Percentiles rank a stretch among this genome's conserved stretches.
Conservation (phyloP, 2,888 invertebrate genomes). For the Drosophila monieri region DNA sequence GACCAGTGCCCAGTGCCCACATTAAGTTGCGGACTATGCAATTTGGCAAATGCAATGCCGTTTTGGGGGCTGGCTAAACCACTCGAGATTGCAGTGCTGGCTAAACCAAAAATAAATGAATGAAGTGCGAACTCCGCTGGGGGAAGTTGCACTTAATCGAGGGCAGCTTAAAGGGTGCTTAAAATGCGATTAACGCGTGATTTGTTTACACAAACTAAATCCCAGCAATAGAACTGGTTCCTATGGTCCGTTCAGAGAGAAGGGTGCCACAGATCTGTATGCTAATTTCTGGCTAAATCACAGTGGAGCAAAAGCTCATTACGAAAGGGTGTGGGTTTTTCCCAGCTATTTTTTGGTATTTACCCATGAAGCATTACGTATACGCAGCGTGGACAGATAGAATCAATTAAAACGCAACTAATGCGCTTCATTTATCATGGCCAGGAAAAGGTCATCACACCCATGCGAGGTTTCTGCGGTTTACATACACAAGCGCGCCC, state of each 20-base stretch:
- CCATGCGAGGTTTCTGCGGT: constrained; percentile 49
- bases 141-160: constrained; percentile 41
- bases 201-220: constrained; percentile 51
- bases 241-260: constrained; percentile 7
- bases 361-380: constrained; percentile 44
- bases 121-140: constrained; percentile 34
- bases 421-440: constrained; percentile 59
- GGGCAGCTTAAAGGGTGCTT: constrained; percentile 67
- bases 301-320: constrained; percentile 42
- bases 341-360: constrained; percentile 21
- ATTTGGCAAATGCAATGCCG: constrained; percentile 47
- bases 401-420: constrained; percentile 77
- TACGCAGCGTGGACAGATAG: constrained; percentile 41
- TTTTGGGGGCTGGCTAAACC: not conserved
- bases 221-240: constrained; percentile 19
- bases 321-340: not conserved
- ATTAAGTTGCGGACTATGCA: constrained; percentile 24
- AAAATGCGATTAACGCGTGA: constrained; percentile 71
- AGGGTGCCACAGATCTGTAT: constrained; percentile 41
- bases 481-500: not conserved
- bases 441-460: constrained; percentile 64
- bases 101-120: constrained; percentile 38
- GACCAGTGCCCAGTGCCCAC: not conserved
- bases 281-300: constrained; percentile 64
- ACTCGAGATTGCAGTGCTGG: constrained; percentile 22